Evolutionary conservation across 1,140 invertebrate genomes (phyloP).

Genomic region (Schlechtendalia chinensis): DNA sequence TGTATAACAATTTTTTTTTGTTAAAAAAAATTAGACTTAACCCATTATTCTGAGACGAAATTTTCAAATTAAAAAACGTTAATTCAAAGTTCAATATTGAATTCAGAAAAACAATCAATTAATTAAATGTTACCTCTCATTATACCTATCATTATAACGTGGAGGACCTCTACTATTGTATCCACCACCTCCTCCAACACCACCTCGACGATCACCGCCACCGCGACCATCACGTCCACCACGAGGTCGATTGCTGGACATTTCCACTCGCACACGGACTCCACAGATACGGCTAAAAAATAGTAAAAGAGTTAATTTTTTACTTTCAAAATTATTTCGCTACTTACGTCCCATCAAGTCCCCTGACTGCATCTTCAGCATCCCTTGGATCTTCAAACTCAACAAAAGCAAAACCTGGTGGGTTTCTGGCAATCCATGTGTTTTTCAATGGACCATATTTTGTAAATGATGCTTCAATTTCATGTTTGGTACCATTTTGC

Average conservation of each 20-base stretch:
- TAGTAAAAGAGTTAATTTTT: neutral
- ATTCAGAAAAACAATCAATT: neutral
- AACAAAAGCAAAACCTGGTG: conserved; percentile 94
- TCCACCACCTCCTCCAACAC: conserved; percentile 46
- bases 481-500: conserved; percentile 85
- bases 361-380: conserved; percentile 94
- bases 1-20: neutral
- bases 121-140: conserved; percentile 32
- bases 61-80: neutral
- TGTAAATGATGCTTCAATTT: conserved; percentile 87
- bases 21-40: conserved; percentile 11
- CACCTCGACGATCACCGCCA: conserved; percentile 43
- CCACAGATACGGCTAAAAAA: conserved; percentile 72
- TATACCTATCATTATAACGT: conserved; percentile 46
- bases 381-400: conserved; percentile 97
- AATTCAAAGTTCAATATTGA: neutral
- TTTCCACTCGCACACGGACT: conserved; percentile 78
- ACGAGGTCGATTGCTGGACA: conserved; percentile 61
- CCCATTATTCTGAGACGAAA: neutral
- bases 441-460: conserved; percentile 94
- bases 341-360: conserved; percentile 89
- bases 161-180: conserved; percentile 39
- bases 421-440: conserved; percentile 95
- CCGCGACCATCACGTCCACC: conserved; percentile 43
- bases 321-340: neutral